Evolutionary conservation across 2,797 vertebrate species (phyloP).

Genomic region (Dicrostonyx torquatus): DNA sequence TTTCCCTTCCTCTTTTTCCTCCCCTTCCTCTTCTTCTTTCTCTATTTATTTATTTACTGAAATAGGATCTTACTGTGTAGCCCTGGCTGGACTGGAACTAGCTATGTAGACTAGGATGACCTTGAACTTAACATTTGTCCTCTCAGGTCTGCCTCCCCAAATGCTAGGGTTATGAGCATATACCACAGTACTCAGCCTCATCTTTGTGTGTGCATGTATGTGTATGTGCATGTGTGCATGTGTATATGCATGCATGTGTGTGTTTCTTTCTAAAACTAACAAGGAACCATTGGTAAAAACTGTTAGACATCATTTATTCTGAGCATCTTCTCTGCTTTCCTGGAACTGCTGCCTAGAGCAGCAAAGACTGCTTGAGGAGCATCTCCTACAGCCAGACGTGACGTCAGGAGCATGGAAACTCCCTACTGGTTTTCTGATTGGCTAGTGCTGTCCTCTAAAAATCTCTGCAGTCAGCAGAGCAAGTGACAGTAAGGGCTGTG

Average conservation of each 20-base stretch:
- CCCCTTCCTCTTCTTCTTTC: too few species aligned
- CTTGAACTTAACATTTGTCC: background rate
- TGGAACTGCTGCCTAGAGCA: background rate
- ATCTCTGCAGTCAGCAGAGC: background rate
- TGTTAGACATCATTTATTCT: background rate
- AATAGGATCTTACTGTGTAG: background rate
- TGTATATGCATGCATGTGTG: fast-evolving
- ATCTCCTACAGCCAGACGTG: background rate
- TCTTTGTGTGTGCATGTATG: background rate
- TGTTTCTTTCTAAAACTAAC: background rate
- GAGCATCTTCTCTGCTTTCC: background rate
- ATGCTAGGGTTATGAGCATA: background rate
- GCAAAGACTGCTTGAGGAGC: background rate
- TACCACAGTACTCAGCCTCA: background rate
- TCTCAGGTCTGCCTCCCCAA: background rate
- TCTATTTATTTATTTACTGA: background rate
- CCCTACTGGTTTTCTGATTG: background rate
- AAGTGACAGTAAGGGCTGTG: background rate
- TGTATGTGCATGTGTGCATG: background rate
- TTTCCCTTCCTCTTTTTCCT: background rate
- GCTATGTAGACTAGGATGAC: background rate
- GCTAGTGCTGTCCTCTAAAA: background rate
- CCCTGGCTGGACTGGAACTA: background rate
- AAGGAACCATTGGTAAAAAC: background rate
- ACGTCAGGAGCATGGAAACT: background rate